These are phyloP conservation scores for Philereme vetulata DNA, from an alignment of 2,888 invertebrate genomes.

Conservation along the genomic window DNA sequence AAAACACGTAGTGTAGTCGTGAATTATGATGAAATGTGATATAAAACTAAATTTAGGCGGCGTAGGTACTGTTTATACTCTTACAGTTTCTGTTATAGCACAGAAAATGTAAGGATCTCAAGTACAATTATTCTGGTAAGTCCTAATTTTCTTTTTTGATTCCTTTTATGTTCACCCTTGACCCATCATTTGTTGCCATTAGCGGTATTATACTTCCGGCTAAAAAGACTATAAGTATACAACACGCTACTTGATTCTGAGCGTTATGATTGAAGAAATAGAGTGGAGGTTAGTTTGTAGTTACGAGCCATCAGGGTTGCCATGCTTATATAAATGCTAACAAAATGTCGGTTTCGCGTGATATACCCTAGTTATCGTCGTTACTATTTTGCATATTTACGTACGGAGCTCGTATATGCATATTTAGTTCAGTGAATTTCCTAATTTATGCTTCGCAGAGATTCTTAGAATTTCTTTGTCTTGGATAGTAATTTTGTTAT, in stretches of 20 bases:
- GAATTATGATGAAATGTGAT: too few relatives aligned
- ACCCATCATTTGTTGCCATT: conserved; percentile 75
- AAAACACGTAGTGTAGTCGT: too few relatives aligned
- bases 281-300: conserved; percentile 37
- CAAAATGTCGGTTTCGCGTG: conserved; percentile 81
- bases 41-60: too few relatives aligned
- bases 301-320: conserved; percentile 23
- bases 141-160: conserved; percentile 64
- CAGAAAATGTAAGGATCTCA: not conserved
- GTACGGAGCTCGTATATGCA: conserved; percentile 45
- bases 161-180: conserved; percentile 68
- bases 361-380: conserved; percentile 71
- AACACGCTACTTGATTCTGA: conserved; percentile 35
- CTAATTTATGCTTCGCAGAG: conserved; percentile 42
- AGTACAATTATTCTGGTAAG: conserved; percentile 21
- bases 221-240: conserved; percentile 37
- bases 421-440: conserved; percentile 56
- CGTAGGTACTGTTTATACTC: too few relatives aligned
- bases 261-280: conserved; percentile 41
- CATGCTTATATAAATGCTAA: conserved; percentile 71
- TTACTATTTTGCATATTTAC: conserved; percentile 80
- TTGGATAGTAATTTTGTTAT: conserved; percentile 25
- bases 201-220: conserved; percentile 48
- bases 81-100: not conserved
- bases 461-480: conserved; percentile 20